Evolutionary conservation across 1,140 invertebrate genomes (phyloP), one percentile per base, ranked within the genome.

Genomic region (Temnothorax longispinosus): DNA sequence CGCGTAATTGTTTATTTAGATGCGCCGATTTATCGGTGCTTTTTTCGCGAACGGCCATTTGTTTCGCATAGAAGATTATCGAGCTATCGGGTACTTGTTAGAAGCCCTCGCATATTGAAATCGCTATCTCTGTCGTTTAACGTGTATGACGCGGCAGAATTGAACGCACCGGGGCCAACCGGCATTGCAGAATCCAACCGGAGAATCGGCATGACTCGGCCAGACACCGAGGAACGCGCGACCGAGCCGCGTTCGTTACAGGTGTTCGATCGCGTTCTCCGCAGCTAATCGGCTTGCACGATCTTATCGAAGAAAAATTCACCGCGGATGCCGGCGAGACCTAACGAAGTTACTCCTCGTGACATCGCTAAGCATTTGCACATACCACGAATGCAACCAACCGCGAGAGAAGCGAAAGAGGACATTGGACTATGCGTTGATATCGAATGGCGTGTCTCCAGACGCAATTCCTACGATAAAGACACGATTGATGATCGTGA

Each of bases 281-380:
- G 56, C 76, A 67, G 80, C 86, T 90, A 90, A 90, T 89, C 88
- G 81, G 88, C 88, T 50, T 44, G 44, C 74, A 67, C 76, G 89
- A 90, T 90, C 88, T 90, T 89, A 89, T 87, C 88, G 44, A 47
- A 44, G 75, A 52, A 87, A 87, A 88, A 90, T 90, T 87, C 84
- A 80, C 88, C 88, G 81, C 71, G 77, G n/a, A 52, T 85, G 78
- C 65, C 54, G 69, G 47, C 76, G 64, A 52, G 75, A 84, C 65
- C 84, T 60, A 87, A 86, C 64, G 62, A 56, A 88, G 71, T 87
- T 67, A 85, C 88, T 89, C 50, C 85, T 50, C 89, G 87, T 90
- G 89, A 90, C 89, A 89, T 87, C 64, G 65, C 50, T 80, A 75
- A 62, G 67, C 64, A 27, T 35, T 82, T 27, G 64, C 71, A 88